Evolutionary conservation across 1,140 invertebrate species (phyloP).

Genomic region (Stegodyphus mimosarum): DNA sequence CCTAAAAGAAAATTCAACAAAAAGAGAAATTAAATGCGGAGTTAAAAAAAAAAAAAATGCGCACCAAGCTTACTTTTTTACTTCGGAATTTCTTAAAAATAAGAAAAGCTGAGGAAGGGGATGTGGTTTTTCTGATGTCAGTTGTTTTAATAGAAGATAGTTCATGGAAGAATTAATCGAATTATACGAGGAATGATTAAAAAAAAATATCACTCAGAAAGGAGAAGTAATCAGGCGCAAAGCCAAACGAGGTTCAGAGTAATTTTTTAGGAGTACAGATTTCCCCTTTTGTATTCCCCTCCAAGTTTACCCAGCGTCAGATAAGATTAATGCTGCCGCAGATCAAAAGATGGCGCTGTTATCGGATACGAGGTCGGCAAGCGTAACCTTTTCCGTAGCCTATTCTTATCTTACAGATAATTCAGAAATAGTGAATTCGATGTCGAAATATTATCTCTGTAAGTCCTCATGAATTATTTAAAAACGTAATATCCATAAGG

Average conservation of each 20-base stretch:
- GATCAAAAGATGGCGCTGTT: slow-evolving; percentile 48
- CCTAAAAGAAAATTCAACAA: slow-evolving; percentile 4
- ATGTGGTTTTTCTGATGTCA: slow-evolving; percentile 31
- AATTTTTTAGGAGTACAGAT: slow-evolving; percentile 21
- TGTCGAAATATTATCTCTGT: too few relatives aligned
- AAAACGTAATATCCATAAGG: too few relatives aligned
- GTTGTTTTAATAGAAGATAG: slow-evolving; percentile 52
- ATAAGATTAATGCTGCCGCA: slow-evolving; percentile 18
- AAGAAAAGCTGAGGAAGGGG: neutral
- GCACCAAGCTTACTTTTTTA: neutral
- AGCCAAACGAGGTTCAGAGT: slow-evolving; percentile 46
- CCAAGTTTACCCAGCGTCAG: neutral
- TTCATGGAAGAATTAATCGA: slow-evolving; percentile 47
- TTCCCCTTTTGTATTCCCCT: neutral
- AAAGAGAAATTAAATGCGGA: slow-evolving; percentile 3
- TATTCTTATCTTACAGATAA: too few relatives aligned
- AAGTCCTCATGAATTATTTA: too few relatives aligned
- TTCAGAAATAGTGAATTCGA: too few relatives aligned
- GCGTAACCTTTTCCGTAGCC: too few relatives aligned
- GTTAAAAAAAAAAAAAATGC: slow-evolving; percentile 15
- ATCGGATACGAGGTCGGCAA: slow-evolving; percentile 1
- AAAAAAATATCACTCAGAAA: slow-evolving; percentile 24
- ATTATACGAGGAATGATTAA: slow-evolving; percentile 18
- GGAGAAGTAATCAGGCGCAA: slow-evolving; percentile 44
- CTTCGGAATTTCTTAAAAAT: slow-evolving; percentile 24